phyloP scores from a whole-genome alignment of 1,140 invertebrate genomes.

The Nautilus pompilius region DNA sequence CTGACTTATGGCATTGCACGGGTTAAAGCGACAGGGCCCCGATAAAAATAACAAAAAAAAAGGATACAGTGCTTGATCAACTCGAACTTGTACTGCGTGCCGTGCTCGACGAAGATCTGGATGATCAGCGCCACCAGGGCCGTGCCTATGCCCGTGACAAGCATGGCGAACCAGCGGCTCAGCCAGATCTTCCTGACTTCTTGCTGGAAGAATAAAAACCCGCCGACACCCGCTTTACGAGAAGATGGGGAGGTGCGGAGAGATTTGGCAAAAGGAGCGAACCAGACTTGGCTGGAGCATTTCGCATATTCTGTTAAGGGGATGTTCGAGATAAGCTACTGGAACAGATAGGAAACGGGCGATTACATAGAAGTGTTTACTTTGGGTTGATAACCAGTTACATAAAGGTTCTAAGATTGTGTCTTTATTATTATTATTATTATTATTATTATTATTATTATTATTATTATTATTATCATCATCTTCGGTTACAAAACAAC shows the following conservation, averaged over 20 bases:
- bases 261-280: not conserved
- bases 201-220: slow-evolving; percentile 27
- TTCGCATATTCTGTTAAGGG: not conserved
- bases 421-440: not conserved
- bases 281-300: not conserved
- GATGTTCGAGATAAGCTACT: not conserved
- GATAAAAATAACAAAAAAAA: too few species aligned
- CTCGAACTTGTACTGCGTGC: slow-evolving; percentile 79
- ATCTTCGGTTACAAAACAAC: slow-evolving; percentile 15
- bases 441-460: not conserved
- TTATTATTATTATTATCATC: not conserved
- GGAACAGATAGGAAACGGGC: not conserved
- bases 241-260: not conserved
- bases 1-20: too few species aligned
- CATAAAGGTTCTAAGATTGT: not conserved
- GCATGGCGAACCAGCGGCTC: slow-evolving; percentile 85
- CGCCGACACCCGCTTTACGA: not conserved
- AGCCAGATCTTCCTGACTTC: slow-evolving; percentile 31
- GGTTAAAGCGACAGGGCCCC: too few species aligned
- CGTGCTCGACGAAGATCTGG: slow-evolving; percentile 84
- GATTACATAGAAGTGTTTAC: not conserved
- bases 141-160: slow-evolving; percentile 88
- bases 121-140: slow-evolving; percentile 85
- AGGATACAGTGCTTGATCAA: slow-evolving; percentile 61
- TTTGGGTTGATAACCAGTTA: not conserved